A percentile compares a stretch with the other conserved stretches of the same genome.
phyloP scores from a whole-genome alignment of 2,888 invertebrate genomes.

The Lepidochrysops patricia region DNA sequence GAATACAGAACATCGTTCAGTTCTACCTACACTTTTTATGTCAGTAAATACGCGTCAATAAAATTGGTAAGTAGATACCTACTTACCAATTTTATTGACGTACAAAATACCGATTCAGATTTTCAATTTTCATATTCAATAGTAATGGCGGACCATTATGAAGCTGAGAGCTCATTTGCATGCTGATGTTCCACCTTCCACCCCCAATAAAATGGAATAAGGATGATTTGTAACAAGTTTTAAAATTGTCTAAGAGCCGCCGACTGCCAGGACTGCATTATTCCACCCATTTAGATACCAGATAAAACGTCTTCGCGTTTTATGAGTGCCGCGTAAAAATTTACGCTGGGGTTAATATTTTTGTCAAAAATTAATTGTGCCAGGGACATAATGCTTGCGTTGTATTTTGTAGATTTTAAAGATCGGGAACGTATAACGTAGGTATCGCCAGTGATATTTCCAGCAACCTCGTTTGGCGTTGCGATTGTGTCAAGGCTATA shows the following conservation, averaged over 20 bases:
- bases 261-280: background rate
- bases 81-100: no score
- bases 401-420: background rate
- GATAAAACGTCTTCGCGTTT: background rate
- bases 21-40: no score
- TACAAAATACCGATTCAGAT: background rate
- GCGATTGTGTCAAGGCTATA: no score
- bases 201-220: background rate
- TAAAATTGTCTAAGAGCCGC: background rate
- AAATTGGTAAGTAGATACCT: no score
- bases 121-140: background rate
- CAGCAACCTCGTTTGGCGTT: no score
- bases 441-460: no score
- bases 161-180: background rate
- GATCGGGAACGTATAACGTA: no score
- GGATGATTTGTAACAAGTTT: constrained; percentile 5
- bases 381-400: background rate
- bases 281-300: background rate
- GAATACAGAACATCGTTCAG: no score
- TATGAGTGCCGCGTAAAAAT: background rate
- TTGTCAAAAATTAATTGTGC: no score
- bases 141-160: background rate
- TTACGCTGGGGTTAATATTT: no score
- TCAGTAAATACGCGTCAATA: no score
- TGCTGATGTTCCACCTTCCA: background rate